Evolutionary conservation across 2,888 invertebrate genomes (phyloP), one percentile per base, ranked within the genome.

Genomic region (Euzophera pinguis): DNA sequence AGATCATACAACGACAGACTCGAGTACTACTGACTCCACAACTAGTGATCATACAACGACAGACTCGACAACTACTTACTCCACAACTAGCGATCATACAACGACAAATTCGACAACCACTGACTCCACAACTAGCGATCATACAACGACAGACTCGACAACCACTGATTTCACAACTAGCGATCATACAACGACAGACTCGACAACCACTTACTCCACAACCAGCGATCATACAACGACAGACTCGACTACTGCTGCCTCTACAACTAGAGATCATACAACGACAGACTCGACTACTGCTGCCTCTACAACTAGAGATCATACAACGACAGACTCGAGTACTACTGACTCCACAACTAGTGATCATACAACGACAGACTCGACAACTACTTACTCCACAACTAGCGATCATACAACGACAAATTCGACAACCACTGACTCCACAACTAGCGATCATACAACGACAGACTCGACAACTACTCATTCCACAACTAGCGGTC

Each of bases 401-500:
- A 52, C 29, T 1, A 9, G 50, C 4, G 52, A 2, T 8, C 32
- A 32, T 32, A 32, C 49, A 14, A 39, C 32, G 10, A 32, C 53
- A 3, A 43, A 49, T 1, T 54, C 53, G 2, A 39, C 39, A 16
- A 7, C 14, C 39, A 16, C 16, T 9, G 16, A 32, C 3, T 14
- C 47, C 7, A 52, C 56, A 9, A 55, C 53, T 1, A 52, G 39
- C 50, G 12, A 50, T 48, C 6, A 29, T 32, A 32, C 32, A 32
- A 2, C 22, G 22, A 39, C 53, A 6, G 47, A 47, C 1, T 53
- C 53, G 3, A 39, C 39, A 16, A 14, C 14, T 16, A 9, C 39
- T 10, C 8, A 14, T 1, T 14, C 47, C 7, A 52, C 56, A n/a
- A 55, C 53, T 1, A 43, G 42, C 52, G 1, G 32, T 50, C 14